These are phyloP conservation scores for Archilochus colubris DNA, from an alignment of 2,113 vertebrate species.

Conservation along the genomic window DNA sequence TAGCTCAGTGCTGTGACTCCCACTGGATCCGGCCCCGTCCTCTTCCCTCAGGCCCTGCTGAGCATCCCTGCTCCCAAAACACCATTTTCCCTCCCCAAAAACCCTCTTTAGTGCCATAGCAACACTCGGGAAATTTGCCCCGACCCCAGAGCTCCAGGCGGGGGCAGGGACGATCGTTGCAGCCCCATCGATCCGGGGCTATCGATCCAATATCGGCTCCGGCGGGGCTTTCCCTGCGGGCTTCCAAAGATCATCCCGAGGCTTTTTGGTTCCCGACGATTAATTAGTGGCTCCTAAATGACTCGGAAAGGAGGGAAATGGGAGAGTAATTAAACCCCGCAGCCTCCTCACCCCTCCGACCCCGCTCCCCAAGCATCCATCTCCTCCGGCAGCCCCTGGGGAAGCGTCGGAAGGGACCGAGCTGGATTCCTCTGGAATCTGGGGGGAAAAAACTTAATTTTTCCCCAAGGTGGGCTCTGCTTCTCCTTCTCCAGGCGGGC, in stretches of 20 bases:
- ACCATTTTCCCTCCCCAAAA: background rate
- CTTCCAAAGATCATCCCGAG: constrained; percentile 52
- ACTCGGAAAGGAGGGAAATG: constrained; percentile 3
- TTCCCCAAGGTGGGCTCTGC: background rate
- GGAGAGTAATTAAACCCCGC: constrained; percentile 25
- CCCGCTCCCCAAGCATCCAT: background rate
- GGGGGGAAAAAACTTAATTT: background rate
- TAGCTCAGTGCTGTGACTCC: no score
- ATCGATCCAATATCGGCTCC: background rate
- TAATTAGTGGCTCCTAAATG: constrained; percentile 18
- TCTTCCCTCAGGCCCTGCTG: no score
- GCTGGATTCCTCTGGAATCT: rapidly evolving
- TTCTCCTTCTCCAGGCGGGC: background rate
- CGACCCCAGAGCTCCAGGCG: background rate
- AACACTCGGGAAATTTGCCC: background rate
- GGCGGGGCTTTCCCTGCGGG: background rate
- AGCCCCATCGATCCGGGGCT: constrained; percentile 15
- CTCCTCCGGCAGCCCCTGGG: background rate
- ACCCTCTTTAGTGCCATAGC: background rate
- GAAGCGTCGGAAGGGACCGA: background rate
- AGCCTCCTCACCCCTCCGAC: background rate
- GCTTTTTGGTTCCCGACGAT: background rate
- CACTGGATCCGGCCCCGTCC: background rate
- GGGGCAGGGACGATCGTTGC: background rate
- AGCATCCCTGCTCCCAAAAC: background rate